A percentile compares a stretch with the other conserved stretches of the same genome.
These are phyloP conservation scores for Psittacula cyanocephala DNA, from an alignment of 2,113 vertebrate genomes.

Conservation along the genomic window DNA sequence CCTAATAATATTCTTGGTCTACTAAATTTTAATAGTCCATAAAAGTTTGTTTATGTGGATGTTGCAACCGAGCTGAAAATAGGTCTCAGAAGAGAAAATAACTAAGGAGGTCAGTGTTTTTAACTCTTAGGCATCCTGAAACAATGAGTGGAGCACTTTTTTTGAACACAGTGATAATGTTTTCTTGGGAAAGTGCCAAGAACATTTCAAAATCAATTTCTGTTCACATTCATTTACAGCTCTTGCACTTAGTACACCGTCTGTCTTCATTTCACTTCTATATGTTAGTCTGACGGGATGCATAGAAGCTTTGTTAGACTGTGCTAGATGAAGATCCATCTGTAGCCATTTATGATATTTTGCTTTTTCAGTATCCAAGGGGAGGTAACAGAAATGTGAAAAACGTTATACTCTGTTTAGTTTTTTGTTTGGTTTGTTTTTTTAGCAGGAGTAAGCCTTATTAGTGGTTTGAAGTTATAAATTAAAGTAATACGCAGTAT, in stretches of 20 bases:
- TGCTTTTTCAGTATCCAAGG: not conserved
- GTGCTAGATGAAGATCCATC: conserved; percentile 11
- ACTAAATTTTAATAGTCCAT: not conserved
- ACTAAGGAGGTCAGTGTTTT: conserved; percentile 7
- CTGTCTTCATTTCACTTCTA: conserved; percentile 33
- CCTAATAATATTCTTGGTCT: not conserved
- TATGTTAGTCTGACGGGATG: conserved; percentile 30
- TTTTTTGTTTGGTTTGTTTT: not conserved
- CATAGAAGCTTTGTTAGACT: conserved; percentile 23
- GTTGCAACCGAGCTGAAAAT: not conserved
- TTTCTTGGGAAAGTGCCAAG: conserved; percentile 46
- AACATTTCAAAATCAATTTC: conserved; percentile 59
- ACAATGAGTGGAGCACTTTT: not conserved
- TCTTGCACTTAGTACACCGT: conserved; percentile 28
- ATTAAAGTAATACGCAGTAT: not conserved
- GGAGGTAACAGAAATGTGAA: not conserved
- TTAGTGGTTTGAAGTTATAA: not conserved
- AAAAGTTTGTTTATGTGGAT: not conserved
- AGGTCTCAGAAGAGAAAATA: conserved; percentile 41
- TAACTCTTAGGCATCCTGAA: not conserved
- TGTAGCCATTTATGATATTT: not conserved
- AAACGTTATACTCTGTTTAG: not conserved
- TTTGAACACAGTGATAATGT: conserved; percentile 30
- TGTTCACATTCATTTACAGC: conserved; percentile 33
- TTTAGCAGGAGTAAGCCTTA: not conserved